Evolutionary conservation across 2,113 vertebrate species (phyloP), one percentile per base, ranked within the genome.

Genomic region (Burhinus oedicnemus): DNA sequence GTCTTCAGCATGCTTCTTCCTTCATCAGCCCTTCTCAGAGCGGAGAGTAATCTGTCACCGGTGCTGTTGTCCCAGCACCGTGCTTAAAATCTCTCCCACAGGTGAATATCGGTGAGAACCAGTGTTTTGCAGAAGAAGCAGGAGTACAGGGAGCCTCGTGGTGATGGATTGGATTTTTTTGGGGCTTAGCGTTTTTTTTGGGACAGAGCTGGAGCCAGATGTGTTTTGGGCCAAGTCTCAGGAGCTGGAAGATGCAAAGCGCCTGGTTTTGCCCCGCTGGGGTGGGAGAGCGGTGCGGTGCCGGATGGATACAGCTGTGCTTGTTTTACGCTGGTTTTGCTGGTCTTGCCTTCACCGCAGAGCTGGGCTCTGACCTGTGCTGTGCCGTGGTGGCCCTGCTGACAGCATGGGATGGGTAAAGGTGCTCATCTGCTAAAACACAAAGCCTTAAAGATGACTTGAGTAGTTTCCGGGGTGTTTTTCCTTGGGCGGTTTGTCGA

Each of bases 351-450:
- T 15, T 32, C n/a, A 9, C 79, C 5, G 54, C 13, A 6, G 23
- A 18, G 47, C 55, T 10, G 54, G 29, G 49, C n/a, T 49, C 54
- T 17, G 60, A 40, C 3, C 55, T 5, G 54, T 29, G 47, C n/a
- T 49, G 45, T 13, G 70, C 60, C 3, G 3, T 10, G 25, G 36
- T 32, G 49, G 13, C 32, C 36, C 52, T 26, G 64, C 60, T 22
- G 36, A 4, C 3, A 8, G 60, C 3, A 1, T 15, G 38, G 61
- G 34, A 1, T 7, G 40, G 47, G 22, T 15, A 13, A 10, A 19
- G 22, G 18, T 4, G 30, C 29, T 76, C 16, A 1, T 17, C 51
- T 45, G 16, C 74, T 38, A 8, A 4, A 47, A 60, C 15, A 13
- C 25, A 15, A 55, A 60, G 42, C 36, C 32, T 36, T 32, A 3